Evolutionary conservation across 64 coral and sea anemone species (phyloP).

Genomic region (Catalaphyllia jardinei): DNA sequence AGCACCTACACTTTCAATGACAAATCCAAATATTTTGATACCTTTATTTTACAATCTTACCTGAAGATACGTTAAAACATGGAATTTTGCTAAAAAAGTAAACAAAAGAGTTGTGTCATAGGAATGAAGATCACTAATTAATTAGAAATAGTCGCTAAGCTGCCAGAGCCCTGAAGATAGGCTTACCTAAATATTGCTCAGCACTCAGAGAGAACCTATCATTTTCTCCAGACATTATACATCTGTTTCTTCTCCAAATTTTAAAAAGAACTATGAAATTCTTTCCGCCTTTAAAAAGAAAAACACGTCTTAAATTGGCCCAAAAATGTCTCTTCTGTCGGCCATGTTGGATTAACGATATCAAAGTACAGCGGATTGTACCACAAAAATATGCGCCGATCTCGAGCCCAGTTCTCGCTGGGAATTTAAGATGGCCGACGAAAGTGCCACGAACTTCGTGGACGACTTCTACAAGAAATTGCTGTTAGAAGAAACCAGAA

Average conservation of each 20-base stretch:
- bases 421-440: conserved; percentile 84
- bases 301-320: neutral
- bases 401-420: neutral
- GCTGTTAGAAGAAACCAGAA: conserved; percentile 66
- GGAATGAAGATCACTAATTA: neutral
- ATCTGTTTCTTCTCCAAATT: neutral
- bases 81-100: conserved; percentile 68
- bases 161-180: neutral
- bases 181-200: conserved; percentile 96
- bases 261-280: neutral
- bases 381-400: neutral
- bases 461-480: conserved; percentile 88
- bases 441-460: conserved; percentile 26
- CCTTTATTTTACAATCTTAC: conserved; percentile 9
- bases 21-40: too few species aligned
- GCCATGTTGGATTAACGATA: neutral
- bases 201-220: conserved; percentile 76
- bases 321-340: neutral
- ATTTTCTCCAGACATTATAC: conserved; percentile 18
- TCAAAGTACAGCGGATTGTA: conserved; percentile 28
- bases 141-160: neutral
- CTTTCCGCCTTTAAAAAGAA: neutral
- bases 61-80: conserved; percentile 84
- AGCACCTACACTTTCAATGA: too few species aligned
- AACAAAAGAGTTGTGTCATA: neutral